Evolutionary conservation across 2,797 vertebrate species (phyloP), one percentile per base, ranked within the genome.

Genomic region (Leptodactylus fallax): DNA sequence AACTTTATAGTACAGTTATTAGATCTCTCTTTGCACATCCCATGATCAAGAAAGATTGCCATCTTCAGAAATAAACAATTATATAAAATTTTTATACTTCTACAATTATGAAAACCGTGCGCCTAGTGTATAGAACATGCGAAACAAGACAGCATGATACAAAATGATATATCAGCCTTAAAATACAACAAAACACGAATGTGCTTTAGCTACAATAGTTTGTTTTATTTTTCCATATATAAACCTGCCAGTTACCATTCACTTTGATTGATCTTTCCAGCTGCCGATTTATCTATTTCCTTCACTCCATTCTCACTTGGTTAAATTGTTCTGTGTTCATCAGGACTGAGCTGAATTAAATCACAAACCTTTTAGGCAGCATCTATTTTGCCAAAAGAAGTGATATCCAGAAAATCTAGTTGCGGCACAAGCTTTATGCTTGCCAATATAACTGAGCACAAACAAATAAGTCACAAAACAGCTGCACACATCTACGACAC

Each of bases 321-420:
- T 84, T 84, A 63, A 61, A 85, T 85, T 78, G 58, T 85, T 77
- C 12, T 78, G 72, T 77, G 14, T 80, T 63, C 55, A 51, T 85
- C 27, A 63, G 55, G 13, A 74, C 55, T 53, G 72, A 63, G 27
- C 55, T 21, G 55, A 85, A 77, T 85, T 51, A 19, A 85, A 85
- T 85, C 45, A 65, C 72, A 78, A 78, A 63, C 56, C 83, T 85
- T 85, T 77, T 13, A 85, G 72, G 56, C 76, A 23, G 10, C 53
- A 85, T 77, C 58, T 85, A 51, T 71, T 21, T 45, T 84, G 69
- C 55, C 25, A 76, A 56, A 56, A 61, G 14, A 76, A 56, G 69
- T 55, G 69, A 72, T 60, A 84, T 71, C 55, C 19, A 58, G 36
- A 69, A 72, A 27, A 45, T 47, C 13, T 74, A 45, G 55, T 16